phyloP scores from a whole-genome alignment of 2,797 vertebrate species.

The Rhabdophis nuchalis region DNA sequence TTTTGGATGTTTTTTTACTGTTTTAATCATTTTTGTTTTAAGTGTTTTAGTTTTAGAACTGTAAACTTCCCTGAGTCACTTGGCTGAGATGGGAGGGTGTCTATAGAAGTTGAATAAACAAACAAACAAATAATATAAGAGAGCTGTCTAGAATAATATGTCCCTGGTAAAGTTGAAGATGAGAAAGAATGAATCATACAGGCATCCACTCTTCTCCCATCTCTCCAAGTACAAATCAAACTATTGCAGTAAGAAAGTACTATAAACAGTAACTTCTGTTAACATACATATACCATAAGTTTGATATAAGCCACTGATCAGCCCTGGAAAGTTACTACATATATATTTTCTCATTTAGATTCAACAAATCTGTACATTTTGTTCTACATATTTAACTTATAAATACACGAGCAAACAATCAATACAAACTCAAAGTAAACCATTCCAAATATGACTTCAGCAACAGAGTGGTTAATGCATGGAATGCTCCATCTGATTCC shows the following conservation, averaged over 20 bases:
- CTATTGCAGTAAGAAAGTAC: neutral
- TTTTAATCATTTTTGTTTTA: neutral
- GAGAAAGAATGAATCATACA: neutral
- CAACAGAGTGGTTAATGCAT: no score
- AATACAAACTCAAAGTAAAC: no score
- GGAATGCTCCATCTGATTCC: no score
- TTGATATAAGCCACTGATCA: neutral
- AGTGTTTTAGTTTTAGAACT: neutral
- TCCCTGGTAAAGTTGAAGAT: neutral
- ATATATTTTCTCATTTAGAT: neutral
- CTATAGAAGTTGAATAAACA: neutral
- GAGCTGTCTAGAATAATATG: neutral
- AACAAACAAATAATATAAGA: neutral
- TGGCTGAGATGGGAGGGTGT: neutral
- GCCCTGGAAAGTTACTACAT: neutral
- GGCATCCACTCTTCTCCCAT: neutral
- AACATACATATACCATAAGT: neutral
- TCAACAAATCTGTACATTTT: neutral
- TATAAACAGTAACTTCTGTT: neutral
- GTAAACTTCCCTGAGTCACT: neutral
- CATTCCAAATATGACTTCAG: no score
- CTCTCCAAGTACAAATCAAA: neutral
- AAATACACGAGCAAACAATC: neutral
- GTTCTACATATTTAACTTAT: neutral
- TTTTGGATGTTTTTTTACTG: neutral